Conservation (phyloP, 2,113 vertebrate genomes). For the Chaenocephalus aceratus region DNA sequence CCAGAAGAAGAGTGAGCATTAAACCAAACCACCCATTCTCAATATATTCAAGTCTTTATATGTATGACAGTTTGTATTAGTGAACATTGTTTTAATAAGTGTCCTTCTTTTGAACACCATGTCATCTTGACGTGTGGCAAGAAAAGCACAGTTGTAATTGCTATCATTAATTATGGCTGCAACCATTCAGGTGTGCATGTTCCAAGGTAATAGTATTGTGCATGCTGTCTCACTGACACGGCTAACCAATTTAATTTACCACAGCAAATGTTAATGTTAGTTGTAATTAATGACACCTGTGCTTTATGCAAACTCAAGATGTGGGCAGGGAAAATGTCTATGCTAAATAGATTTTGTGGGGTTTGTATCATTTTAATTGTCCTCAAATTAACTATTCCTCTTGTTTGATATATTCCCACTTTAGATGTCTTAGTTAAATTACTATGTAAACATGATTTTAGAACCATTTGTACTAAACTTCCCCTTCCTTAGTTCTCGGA, state of each 20-base stretch:
- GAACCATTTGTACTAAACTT: background rate
- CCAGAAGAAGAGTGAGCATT: background rate
- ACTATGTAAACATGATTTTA: background rate
- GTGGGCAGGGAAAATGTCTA: background rate
- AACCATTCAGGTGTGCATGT: constrained; percentile 3
- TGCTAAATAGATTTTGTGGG: background rate
- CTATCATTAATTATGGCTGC: constrained; percentile 10
- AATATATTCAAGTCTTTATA: constrained; percentile 6
- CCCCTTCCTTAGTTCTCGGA: background rate
- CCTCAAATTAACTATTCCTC: background rate
- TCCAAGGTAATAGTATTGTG: constrained; percentile 2
- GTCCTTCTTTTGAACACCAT: background rate
- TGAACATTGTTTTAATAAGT: background rate
- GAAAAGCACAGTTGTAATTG: constrained; percentile 17
- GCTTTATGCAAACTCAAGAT: constrained; percentile 2
- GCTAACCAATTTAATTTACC: background rate
- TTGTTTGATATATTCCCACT: background rate
- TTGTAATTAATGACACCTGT: constrained; percentile 4
- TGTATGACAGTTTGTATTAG: background rate
- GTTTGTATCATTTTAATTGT: background rate
- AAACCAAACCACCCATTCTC: constrained; percentile 7
- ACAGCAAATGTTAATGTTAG: constrained; percentile 8
- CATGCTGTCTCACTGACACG: constrained; percentile 1
- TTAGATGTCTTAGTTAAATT: no score
- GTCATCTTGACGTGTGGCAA: background rate